Percentiles rank a stretch among this genome's conserved stretches.
Conservation (phyloP, 2,113 vertebrate genomes). For the Struthidea cinerea region DNA sequence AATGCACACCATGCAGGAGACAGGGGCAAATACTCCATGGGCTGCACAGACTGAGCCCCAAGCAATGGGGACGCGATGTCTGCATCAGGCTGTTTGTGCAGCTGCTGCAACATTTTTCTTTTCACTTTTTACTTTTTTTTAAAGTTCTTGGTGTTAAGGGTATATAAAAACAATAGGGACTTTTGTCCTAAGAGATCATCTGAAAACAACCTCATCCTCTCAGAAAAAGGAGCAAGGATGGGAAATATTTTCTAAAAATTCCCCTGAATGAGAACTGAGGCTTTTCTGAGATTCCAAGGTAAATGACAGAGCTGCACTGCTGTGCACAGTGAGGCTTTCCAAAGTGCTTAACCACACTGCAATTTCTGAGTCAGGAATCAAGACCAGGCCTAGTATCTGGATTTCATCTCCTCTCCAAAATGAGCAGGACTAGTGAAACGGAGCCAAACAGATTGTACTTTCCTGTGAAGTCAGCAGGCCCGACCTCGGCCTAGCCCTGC, state of each 20-base stretch:
- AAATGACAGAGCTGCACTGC: background rate
- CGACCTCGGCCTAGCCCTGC: background rate
- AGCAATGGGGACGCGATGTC: background rate
- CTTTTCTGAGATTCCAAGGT: conserved; percentile 26
- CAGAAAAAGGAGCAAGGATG: background rate
- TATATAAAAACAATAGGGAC: background rate
- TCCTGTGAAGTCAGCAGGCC: background rate
- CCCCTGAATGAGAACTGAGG: background rate
- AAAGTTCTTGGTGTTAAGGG: background rate
- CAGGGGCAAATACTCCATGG: background rate
- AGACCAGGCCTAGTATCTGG: background rate
- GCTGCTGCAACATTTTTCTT: background rate
- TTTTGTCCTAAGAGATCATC: background rate
- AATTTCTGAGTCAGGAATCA: background rate
- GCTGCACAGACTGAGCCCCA: background rate
- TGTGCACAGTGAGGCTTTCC: background rate
- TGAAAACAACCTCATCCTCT: background rate
- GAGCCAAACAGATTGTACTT: background rate
- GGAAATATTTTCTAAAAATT: background rate
- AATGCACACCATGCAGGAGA: background rate
- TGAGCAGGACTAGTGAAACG: background rate
- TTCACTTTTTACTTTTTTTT: background rate
- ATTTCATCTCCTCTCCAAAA: background rate
- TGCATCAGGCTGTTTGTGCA: background rate
- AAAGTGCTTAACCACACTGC: background rate